These are phyloP conservation scores for Clarias pachynema DNA, from an alignment of 2,797 vertebrate genomes.

Conservation along the genomic window DNA sequence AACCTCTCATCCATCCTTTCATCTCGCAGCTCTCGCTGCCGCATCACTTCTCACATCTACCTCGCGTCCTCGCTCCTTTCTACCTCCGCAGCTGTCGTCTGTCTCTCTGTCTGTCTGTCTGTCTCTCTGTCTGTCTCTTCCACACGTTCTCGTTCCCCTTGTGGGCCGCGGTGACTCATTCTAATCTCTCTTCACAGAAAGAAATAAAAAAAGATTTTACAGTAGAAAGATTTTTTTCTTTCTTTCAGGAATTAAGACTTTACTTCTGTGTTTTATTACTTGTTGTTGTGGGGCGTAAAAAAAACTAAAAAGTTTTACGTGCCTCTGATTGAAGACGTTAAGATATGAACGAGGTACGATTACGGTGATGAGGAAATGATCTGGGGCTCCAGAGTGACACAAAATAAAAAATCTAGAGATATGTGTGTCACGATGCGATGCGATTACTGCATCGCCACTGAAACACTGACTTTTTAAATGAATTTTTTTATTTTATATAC, in stretches of 20 bases:
- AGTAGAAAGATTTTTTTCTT: not conserved
- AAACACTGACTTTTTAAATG: too few species aligned
- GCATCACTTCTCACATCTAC: constrained; percentile 11
- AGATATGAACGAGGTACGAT: not conserved
- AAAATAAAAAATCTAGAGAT: not conserved
- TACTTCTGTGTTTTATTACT: too few species aligned
- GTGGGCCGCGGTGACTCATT: constrained; percentile 21
- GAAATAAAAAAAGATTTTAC: constrained; percentile 10
- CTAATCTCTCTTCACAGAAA: constrained; percentile 12
- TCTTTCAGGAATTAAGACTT: constrained; percentile 17
- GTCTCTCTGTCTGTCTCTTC: not conserved
- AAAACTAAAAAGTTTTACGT: too few species aligned
- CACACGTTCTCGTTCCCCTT: not conserved
- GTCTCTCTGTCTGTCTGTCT: too few species aligned
- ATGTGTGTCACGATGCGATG: too few species aligned
- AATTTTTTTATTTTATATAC: too few species aligned
- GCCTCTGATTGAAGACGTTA: not conserved
- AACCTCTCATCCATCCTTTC: constrained; percentile 24
- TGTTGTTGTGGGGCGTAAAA: too few species aligned
- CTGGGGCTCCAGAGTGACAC: not conserved
- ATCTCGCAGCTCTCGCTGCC: not conserved
- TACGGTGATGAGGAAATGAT: not conserved
- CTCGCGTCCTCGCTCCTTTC: constrained; percentile 15
- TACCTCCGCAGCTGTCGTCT: constrained; percentile 33
- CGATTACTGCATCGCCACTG: too few species aligned